Percentiles rank a stretch among this genome's conserved stretches.
Conservation (phyloP, 92 coral and sea anemone genomes). For the Porites evermanni region DNA sequence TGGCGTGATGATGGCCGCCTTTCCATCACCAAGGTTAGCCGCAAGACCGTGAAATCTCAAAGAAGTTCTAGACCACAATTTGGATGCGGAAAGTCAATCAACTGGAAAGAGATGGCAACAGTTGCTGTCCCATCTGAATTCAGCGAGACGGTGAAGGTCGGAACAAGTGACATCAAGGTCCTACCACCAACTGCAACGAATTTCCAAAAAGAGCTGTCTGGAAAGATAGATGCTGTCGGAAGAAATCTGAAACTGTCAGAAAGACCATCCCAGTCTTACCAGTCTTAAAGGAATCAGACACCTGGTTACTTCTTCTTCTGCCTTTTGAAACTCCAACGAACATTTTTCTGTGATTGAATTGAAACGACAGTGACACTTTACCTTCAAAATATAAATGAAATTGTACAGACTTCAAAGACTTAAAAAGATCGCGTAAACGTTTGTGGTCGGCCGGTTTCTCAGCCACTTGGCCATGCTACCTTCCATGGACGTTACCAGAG, state of each 20-base stretch:
- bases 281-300: no score
- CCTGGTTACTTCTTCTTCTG: no score
- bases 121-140: constrained; percentile 33
- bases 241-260: background rate
- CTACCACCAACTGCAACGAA: constrained; percentile 42
- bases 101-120: constrained; percentile 41
- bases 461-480: no score
- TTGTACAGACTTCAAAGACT: no score
- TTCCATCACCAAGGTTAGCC: background rate
- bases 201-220: constrained; percentile 3
- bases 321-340: no score
- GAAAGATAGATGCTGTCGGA: background rate
- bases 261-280: background rate
- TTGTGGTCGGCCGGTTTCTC: no score
- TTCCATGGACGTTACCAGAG: no score
- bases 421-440: no score
- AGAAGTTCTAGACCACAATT: background rate
- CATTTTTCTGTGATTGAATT: no score
- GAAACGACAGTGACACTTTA: no score
- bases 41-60: background rate
- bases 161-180: constrained; percentile 48
- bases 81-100: constrained; percentile 52
- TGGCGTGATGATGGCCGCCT: constrained; percentile 17
- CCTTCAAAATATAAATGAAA: no score
- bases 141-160: constrained; percentile 35